Evolutionary conservation across 2,888 invertebrate genomes (phyloP).

Genomic region (Ceramica pisi): DNA sequence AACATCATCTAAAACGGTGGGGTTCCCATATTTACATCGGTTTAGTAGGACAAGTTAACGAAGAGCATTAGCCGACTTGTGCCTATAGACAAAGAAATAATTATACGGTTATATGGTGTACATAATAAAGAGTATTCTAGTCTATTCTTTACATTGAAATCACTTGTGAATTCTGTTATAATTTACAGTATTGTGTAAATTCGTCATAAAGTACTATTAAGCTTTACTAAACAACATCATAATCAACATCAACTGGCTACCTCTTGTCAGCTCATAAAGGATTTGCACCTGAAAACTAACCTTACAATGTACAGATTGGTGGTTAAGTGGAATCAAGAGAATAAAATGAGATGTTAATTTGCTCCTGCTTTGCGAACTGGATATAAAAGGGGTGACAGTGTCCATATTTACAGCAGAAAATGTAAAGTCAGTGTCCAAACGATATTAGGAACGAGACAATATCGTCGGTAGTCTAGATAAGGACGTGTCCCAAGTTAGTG

Average conservation of each 20-base stretch:
- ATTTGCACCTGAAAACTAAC: constrained; percentile 34
- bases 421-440: constrained; percentile 25
- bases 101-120: too few species aligned
- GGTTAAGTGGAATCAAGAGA: constrained; percentile 26
- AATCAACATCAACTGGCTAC: constrained; percentile 25
- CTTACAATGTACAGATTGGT: constrained; percentile 22
- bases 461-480: constrained; percentile 36
- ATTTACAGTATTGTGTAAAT: constrained; percentile 43
- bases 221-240: constrained; percentile 33
- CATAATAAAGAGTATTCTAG: too few species aligned
- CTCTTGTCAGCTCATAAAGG: constrained; percentile 35
- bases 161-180: not conserved
- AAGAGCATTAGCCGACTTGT: constrained; percentile 14
- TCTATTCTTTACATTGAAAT: not conserved
- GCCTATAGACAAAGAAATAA: constrained; percentile 23
- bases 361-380: constrained; percentile 1
- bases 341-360: constrained; percentile 54
- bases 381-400: constrained; percentile 41
- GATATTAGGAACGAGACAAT: constrained; percentile 22
- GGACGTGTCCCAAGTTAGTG: constrained; percentile 39
- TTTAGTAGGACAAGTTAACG: constrained; percentile 42
- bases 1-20: constrained; percentile 60
- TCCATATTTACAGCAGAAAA: constrained; percentile 30
- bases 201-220: constrained; percentile 21
- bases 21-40: constrained; percentile 56